Base-by-base conservation (phyloP, 2,888 invertebrate genomes). In the Trilocha varians region DNA sequence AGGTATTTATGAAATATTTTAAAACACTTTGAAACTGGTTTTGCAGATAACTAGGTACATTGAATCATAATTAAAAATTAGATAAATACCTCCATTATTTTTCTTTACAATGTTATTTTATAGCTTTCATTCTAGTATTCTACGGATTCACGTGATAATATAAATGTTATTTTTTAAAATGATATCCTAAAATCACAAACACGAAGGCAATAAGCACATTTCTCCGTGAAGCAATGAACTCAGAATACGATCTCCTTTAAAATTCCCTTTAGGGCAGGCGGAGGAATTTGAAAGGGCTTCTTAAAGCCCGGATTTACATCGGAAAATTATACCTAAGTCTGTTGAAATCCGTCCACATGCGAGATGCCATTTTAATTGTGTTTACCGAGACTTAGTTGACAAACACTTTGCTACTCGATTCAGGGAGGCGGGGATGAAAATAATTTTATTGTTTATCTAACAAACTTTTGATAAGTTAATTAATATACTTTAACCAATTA, bases 281-380 rank as follows among this genome's bases (percentile, higher is more conserved):
- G 55, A n/a, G 48, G 68, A 67, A 66, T 71, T 70, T 62, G 63
- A 60, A 68, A 69, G 60, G 69, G 52, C 59, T 65, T 55, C 58
- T 63, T 59, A 68, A 71, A 73, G 62, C 70, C 64, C 53, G 69
- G 72, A 71, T 72, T 76, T 71, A 69, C 71, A 63, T 60, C 57
- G 62, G 67, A 67, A 75, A 76, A 79, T 76, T 75, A 75, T 72
- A 69, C 68, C 62, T 66, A 71, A 78, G 66, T 67, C 72, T 60
- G 55, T 64, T 58, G 61, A 60, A 71, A 70, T 70, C 68, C 67
- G 59, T 66, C 68, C 75, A 78, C 71, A 76, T 66, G 68, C 70
- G 69, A 69, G 70, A 78, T 75, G 67, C 62, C 66, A 59, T 70
- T 76, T 79, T 78, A 78, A 80, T 79, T 79, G 75, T 78, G 74